Conservation (phyloP, 2,888 invertebrate genomes). For the Dorcus parallelipipedus region DNA sequence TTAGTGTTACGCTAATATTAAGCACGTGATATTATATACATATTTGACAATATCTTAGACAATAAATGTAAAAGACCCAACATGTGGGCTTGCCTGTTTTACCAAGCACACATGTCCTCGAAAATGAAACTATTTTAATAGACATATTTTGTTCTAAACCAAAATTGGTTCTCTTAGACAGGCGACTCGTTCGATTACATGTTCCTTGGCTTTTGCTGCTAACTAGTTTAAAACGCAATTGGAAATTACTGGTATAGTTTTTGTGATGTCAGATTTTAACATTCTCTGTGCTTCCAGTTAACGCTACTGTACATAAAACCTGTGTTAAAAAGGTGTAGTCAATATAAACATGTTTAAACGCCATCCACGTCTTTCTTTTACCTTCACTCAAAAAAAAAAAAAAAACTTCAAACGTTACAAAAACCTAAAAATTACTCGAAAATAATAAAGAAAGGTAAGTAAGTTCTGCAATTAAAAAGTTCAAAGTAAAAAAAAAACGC, state of each 20-base stretch:
- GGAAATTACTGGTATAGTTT: slow-evolving; percentile 37
- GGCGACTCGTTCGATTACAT: slow-evolving; percentile 36
- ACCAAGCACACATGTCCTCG: no score
- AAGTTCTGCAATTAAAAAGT: no score
- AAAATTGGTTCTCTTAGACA: neutral
- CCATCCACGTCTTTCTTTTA: no score
- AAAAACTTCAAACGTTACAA: no score
- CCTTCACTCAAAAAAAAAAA: no score
- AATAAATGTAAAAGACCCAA: slow-evolving; percentile 34
- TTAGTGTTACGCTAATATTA: slow-evolving; percentile 13
- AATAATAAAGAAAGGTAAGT: no score
- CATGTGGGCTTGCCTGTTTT: slow-evolving; percentile 32
- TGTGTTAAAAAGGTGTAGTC: slow-evolving; percentile 7
- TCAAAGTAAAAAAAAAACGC: no score
- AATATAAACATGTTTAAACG: neutral
- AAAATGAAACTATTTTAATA: slow-evolving; percentile 1
- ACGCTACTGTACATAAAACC: slow-evolving; percentile 34
- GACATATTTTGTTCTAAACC: slow-evolving; percentile 5
- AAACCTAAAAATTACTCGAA: no score
- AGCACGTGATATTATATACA: slow-evolving; percentile 38
- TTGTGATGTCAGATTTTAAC: slow-evolving; percentile 28
- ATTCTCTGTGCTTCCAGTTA: slow-evolving; percentile 48
- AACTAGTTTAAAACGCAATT: slow-evolving; percentile 30
- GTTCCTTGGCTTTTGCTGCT: slow-evolving; percentile 43
- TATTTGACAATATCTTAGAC: slow-evolving; percentile 42